A percentile compares a stretch with the other conserved stretches of the same genome.
These are phyloP conservation scores for Brachypodius melanocephalos DNA, from an alignment of 2,113 vertebrate genomes.

Conservation along the genomic window DNA sequence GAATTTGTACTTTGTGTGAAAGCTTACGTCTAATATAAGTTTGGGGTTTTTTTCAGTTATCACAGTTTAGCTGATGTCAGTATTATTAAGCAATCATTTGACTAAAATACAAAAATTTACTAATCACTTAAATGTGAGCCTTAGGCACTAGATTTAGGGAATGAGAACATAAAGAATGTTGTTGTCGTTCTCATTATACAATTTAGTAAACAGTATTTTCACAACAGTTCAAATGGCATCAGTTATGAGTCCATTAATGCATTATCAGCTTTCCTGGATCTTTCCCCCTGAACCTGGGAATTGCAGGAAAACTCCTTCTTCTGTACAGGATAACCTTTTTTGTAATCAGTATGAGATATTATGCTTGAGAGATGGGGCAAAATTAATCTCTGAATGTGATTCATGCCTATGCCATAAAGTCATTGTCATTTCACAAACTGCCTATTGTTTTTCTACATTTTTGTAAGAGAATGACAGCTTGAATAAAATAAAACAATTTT, in stretches of 20 bases:
- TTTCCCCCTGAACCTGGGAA: background rate
- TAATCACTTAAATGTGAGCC: background rate
- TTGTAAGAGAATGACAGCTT: background rate
- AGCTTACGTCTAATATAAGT: fast-evolving
- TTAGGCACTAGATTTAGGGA: background rate
- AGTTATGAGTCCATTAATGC: background rate
- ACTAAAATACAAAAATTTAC: background rate
- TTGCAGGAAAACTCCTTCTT: background rate
- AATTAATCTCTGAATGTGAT: background rate
- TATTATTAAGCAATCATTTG: background rate
- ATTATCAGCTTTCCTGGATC: background rate
- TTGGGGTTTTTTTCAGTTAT: background rate
- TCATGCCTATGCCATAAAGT: background rate
- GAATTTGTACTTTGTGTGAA: background rate
- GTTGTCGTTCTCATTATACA: background rate
- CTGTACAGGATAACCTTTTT: background rate
- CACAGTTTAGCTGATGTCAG: background rate
- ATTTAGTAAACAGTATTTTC: background rate
- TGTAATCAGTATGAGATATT: background rate
- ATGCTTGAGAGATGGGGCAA: background rate
- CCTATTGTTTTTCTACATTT: background rate
- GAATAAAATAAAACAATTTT: background rate
- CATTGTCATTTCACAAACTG: background rate
- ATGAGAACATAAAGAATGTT: background rate
- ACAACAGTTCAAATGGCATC: background rate